Conservation (phyloP, 2,113 vertebrate genomes). For the Poecile atricapillus region DNA sequence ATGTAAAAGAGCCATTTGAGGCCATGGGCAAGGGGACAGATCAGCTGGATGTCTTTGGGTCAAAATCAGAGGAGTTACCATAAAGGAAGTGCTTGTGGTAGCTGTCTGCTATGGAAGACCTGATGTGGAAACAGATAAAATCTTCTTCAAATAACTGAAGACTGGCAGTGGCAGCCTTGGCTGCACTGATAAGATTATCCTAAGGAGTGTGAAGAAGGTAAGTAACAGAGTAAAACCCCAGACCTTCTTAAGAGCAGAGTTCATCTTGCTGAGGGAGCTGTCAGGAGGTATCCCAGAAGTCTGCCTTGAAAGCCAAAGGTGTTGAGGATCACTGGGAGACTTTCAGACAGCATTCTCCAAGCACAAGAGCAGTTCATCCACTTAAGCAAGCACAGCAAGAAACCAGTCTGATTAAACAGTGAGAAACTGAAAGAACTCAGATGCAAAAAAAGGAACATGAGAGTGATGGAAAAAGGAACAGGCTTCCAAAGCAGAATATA, state of each 20-base stretch:
- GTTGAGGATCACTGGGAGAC: background rate
- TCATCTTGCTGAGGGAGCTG: background rate
- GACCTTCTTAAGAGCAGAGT: background rate
- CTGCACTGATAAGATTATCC: background rate
- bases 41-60: background rate
- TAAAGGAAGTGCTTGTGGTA: background rate
- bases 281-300: background rate
- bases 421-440: background rate
- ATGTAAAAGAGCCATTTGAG: background rate
- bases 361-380: background rate
- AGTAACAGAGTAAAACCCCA: background rate
- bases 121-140: background rate
- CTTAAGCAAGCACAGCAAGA: background rate
- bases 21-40: background rate
- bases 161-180: background rate
- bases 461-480: background rate
- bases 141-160: background rate
- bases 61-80: background rate
- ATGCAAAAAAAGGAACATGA: background rate
- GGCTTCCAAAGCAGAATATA: background rate
- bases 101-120: background rate
- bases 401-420: background rate
- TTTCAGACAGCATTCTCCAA: background rate
- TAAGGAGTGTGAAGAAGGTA: background rate
- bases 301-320: background rate